phyloP scores from a whole-genome alignment of 1,140 invertebrate species.

The Cotesia chilonis region DNA sequence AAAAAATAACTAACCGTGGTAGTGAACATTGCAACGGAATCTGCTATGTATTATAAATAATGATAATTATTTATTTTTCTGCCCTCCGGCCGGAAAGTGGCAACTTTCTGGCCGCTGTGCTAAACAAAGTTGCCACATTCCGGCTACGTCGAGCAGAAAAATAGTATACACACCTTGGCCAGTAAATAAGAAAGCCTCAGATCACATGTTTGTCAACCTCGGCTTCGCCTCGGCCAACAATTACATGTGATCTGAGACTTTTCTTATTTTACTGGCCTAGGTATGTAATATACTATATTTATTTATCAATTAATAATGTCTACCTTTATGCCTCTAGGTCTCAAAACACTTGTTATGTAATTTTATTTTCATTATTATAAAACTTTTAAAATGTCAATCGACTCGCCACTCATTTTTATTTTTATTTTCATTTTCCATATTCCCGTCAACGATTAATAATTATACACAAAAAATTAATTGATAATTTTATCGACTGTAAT shows the following conservation, averaged over 20 bases:
- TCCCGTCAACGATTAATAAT: neutral
- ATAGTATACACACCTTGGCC: no score
- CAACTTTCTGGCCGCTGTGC: no score
- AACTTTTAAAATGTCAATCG: constrained; percentile 17
- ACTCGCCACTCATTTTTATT: constrained; percentile 17
- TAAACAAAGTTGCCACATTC: no score
- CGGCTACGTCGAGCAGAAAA: no score
- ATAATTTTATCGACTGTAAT: constrained; percentile 5
- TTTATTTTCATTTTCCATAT: neutral
- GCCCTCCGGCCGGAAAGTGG: no score
- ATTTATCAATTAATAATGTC: neutral
- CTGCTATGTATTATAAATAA: neutral
- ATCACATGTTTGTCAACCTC: no score
- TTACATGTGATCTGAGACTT: no score
- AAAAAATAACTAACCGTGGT: neutral
- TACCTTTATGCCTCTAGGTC: constrained; percentile 20
- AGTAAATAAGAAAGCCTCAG: no score
- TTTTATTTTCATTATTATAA: neutral
- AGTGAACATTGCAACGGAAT: constrained; percentile 21
- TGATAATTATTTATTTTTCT: no score
- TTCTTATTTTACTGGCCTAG: no score
- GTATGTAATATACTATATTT: no score
- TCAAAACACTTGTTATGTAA: neutral
- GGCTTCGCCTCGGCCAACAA: no score
- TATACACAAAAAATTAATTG: constrained; percentile 1